Base-by-base conservation (phyloP, 2,797 vertebrate species). In the Hapalemur alaotrensis region DNA sequence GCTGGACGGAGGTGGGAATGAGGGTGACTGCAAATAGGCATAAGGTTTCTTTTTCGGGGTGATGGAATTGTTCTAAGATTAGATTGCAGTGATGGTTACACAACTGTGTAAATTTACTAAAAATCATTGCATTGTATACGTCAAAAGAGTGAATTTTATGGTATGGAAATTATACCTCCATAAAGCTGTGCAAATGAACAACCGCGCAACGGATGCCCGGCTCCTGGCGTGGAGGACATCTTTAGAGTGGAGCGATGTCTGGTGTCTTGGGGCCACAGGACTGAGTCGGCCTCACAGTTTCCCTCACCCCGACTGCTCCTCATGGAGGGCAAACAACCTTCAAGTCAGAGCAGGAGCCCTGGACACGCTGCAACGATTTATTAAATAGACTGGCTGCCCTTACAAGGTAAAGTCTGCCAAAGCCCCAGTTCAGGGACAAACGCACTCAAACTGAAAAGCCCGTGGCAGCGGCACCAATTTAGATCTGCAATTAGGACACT, bases 391-490 rank as follows among this genome's bases (percentile, higher is more conserved):
- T 63, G 95, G 98, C 96, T 98, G 98, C 97, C 91, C 86, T 83
- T 80, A 89, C 48, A 92, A 97, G 96, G 93, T 91, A 92, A 96
- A 95, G 92, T 94, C 97, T 95, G 94, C 97, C 97, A 92, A 97
- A 97, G 94, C 96, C 75, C 89, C 90, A 82, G 98, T 98, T 98
- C 98, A 98, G 98, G 98, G 98, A 98, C 97, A 97, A 96, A 97
- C 76, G 95, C 97, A 97, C 98, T 98, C 96, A 95, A 87, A 97
- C 97, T 97, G 97, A 98, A 97, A 97, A 98, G 95, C 98, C 97
- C 97, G 95, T 97, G 98, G 98, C 96, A 96, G 94, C 4, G 4
- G 82, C 98, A 93, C 96, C 94, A 98, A 97, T 95, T 99, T 98
- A 97, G 97, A 98, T 98, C 96, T 98, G 96, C 98, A 98, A 96